Conservation (phyloP, 1,140 invertebrate genomes). For the Ruditapes philippinarum region DNA sequence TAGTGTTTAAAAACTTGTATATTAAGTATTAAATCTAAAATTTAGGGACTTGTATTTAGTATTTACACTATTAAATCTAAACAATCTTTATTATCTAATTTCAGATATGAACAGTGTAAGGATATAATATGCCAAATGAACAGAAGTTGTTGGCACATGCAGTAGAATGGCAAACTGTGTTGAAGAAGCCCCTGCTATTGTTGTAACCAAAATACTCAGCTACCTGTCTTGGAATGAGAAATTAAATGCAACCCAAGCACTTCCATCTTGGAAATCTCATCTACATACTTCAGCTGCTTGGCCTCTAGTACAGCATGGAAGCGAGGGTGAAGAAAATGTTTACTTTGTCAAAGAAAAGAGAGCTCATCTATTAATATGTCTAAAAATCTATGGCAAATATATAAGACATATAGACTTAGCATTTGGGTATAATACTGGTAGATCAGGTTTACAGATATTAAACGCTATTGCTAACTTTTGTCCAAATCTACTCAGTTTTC, state of each 20-base stretch:
- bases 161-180: background rate
- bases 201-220: constrained; percentile 68
- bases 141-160: background rate
- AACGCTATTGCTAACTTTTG: constrained; percentile 69
- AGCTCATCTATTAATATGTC: constrained; percentile 66
- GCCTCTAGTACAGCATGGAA: constrained; percentile 65
- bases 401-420: constrained; percentile 67
- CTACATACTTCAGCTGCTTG: constrained; percentile 66
- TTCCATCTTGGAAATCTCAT: constrained; percentile 63
- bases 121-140: too few relatives aligned
- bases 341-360: constrained; percentile 74
- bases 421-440: constrained; percentile 68
- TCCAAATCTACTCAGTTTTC: constrained; percentile 62
- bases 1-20: too few relatives aligned
- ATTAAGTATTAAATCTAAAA: too few relatives aligned
- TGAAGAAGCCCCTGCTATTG: constrained; percentile 68
- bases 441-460: constrained; percentile 70
- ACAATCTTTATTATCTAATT: too few relatives aligned
- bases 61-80: too few relatives aligned
- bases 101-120: too few relatives aligned
- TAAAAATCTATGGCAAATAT: constrained; percentile 74
- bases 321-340: constrained; percentile 70
- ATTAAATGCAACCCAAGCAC: constrained; percentile 51
- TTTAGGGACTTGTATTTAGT: too few relatives aligned
- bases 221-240: constrained; percentile 75